Base-by-base conservation (phyloP, 2,797 vertebrate species). In the Rhodeus uyekii region DNA sequence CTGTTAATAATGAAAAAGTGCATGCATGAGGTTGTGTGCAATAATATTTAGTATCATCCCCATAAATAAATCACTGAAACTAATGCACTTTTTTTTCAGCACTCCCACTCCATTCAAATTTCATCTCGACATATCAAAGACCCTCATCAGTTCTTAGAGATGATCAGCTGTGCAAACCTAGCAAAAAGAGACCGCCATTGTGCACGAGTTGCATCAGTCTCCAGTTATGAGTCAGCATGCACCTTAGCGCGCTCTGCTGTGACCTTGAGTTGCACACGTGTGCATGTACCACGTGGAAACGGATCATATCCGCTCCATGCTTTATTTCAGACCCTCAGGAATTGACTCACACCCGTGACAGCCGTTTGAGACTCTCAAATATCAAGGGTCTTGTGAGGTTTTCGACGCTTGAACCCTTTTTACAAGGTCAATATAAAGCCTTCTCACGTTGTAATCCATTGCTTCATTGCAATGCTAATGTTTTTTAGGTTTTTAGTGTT, bases 221-320 rank as follows among this genome's bases (percentile, higher is more conserved):
- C 89, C 78, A 86, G 88, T 91, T 92, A 92, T 95, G 95, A 95
- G 93, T 95, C 94, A 95, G 94, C 94, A 91, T 90, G 90, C 92
- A 90, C 93, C 92, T 91, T 92, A 55, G 91, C 91, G 91, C 91
- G 92, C 91, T 91, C 90, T 90, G 89, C 89, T 78, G 80, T 87
- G 86, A 89, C 85, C 86, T 89, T 86, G 85, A 85, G 76, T 67
- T 80, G 48, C 64, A 73, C 80, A 80, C 80, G 80, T 65, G 67
- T 76, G 74, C 39, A 50, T n/a, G 39, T 39, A n/a, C 50, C 65
- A 48, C 67, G 82, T 78, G 29, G 79, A 75, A 82, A 75, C 65
- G n/a, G 53, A 84, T 83, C 78, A 78, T 64, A 77, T 78, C 85
- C 63, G 81, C 82, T 76, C 44, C 76, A 42, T n/a, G n/a, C 61